These are phyloP conservation scores for Mesochorus sp. DNA, from an alignment of 2,888 invertebrate species.

Conservation along the genomic window DNA sequence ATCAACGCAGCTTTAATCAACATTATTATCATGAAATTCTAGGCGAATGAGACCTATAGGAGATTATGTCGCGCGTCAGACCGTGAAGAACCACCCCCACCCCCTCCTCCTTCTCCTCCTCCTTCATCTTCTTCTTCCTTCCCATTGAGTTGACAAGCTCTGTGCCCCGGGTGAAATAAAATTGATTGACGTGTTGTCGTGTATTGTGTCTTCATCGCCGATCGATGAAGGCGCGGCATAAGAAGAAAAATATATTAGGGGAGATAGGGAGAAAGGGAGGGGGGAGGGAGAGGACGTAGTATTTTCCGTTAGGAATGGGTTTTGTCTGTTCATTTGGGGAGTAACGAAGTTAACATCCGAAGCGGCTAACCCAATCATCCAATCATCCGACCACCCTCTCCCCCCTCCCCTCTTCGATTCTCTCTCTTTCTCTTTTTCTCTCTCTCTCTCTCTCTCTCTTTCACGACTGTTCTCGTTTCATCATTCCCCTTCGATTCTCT, in stretches of 20 bases:
- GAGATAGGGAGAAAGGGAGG: conserved; percentile 1
- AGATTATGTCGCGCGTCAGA: conserved; percentile 9
- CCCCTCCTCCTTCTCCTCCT: no score
- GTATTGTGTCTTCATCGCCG: conserved; percentile 9
- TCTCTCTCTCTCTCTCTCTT: conserved; percentile 57
- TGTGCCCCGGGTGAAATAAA: conserved; percentile 39
- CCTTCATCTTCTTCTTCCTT: no score
- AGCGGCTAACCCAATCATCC: conserved; percentile 78
- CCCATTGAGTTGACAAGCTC: not conserved
- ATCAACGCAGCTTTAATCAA: conserved; percentile 28
- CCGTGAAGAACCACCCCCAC: not conserved
- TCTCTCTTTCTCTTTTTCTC: conserved; percentile 45
- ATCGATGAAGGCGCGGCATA: not conserved
- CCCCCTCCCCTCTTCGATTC: conserved; percentile 54
- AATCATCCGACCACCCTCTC: conserved; percentile 69
- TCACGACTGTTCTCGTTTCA: conserved; percentile 36
- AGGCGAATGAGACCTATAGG: not conserved
- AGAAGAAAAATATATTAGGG: conserved; percentile 5
- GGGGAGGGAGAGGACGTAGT: conserved; percentile 10
- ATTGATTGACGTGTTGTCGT: conserved; percentile 42
- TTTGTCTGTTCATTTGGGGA: conserved; percentile 75
- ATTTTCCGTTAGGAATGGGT: conserved; percentile 63
- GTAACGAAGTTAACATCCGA: conserved; percentile 77
- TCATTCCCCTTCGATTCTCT: conserved; percentile 40
- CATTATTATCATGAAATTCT: conserved; percentile 16